Evolutionary conservation across 2,797 vertebrate species (phyloP), one percentile per base, ranked within the genome.

Genomic region (Gambelia wislizenii): DNA sequence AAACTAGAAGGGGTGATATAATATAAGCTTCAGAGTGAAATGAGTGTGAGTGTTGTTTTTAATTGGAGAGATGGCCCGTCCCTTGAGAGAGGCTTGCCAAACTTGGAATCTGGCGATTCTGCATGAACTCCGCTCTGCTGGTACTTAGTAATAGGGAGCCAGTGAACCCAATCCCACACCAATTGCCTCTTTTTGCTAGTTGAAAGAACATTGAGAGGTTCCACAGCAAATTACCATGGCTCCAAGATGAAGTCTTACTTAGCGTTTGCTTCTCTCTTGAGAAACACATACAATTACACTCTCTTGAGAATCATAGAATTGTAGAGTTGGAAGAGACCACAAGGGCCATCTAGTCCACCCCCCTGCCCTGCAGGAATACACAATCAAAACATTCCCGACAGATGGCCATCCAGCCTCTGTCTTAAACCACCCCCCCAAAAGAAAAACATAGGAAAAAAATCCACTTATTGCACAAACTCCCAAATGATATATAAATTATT

Each of bases 31-130:
- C 12, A 16, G 59, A 44, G 16, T 79, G 14, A 91, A 85, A 80
- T 85, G 87, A 80, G 74, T 81, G 0, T 0, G 25, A 72, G 0
- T 0, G 22, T 16, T 6, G 0, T 85, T 88, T 36, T 22, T 49
- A 44, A 59, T 90, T 74, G 42, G 70, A 77, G 27, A 72, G 64
- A 72, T 12, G 76, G 42, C 1, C 61, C n/a, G 12, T 49, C 42
- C 54, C 2, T 36, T 83, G 79, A 30, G 27, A 67, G 42, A 64
- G 25, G 70, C 56, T 85, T 14, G 82, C 33, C 81, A 86, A 92
- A 36, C 12, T n/a, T 27, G 67, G 2, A 14, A 33, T 18, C 83
- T 77, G 69, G 18, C 54, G 27, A 36, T 67, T 59, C 13, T 25
- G 7, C 30, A 27, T 61, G 36, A 25, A 25, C 12, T 9, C 10